Evolutionary conservation across 2,113 vertebrate genomes (phyloP), one percentile per base, ranked within the genome.

Genomic region (Syngnathus typhle): DNA sequence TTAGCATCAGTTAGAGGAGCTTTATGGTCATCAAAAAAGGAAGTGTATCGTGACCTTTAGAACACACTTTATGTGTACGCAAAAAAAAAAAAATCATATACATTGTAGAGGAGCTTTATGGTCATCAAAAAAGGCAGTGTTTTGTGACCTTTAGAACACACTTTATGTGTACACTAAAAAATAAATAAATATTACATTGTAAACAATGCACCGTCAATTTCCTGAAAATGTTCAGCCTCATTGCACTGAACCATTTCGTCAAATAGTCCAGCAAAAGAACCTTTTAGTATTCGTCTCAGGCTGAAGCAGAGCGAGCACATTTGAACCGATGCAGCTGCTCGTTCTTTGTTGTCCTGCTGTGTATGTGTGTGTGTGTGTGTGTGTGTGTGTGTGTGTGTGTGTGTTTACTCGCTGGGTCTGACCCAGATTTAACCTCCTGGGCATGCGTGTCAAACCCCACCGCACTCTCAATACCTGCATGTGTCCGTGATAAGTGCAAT

Each of bases 321-420:
- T 39, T 64, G 43, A 39, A 62, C 41, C 10, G 10, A 6, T 32
- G 37, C 43, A 43, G 36, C 70, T 67, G 27, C 12, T 47, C 60
- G 7, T 46, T 8, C 49, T 64, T 27, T 27, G 27, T 27, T 27
- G 27, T 27, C 27, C 1, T 73, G 56, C 16, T 21, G 15, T 58
- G n/a, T 69, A 0, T 61, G 27, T 27, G 27, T 41, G 8, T 39
- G 5, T 43, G 9, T 43, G 2, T 43, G 13, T 72, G 38, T 47
- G 46, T 47, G 46, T 6, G 10, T 72, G 32, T 72, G 54, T 76
- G 47, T 60, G 21, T 27, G 27, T 58, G 4, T 15, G 54, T 59
- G 27, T 73, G 65, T 83, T 81, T 79, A 37, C 64, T 52, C 49
- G 2, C 65, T 62, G 70, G 72, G 32, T 27, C 54, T 81, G 67